These are phyloP conservation scores for Enteromius unitaeniatus DNA, from an alignment of 2,797 vertebrate species.

Conservation along the genomic window DNA sequence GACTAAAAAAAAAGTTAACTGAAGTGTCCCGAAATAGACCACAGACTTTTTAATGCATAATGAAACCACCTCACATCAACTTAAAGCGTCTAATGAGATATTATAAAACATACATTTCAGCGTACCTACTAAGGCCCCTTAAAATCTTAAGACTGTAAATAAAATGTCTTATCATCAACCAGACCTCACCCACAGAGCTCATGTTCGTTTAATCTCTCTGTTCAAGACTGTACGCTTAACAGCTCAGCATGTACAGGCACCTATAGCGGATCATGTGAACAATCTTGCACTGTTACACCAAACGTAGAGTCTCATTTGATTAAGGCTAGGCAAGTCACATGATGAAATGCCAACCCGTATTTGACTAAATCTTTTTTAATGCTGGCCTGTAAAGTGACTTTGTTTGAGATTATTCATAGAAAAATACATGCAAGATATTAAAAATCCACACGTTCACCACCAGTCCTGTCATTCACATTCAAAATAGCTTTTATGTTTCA, in stretches of 20 bases:
- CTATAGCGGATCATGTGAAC: constrained; percentile 8
- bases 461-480: background rate
- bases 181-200: background rate
- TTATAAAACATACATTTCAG: background rate
- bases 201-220: background rate
- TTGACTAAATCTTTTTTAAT: constrained; percentile 13
- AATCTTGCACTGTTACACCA: constrained; percentile 4
- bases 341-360: constrained; percentile 10
- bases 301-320: background rate
- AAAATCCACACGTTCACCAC: background rate
- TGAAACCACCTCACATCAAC: background rate
- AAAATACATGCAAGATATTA: background rate
- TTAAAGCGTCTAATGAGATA: background rate
- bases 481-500: background rate
- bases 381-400: background rate
- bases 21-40: background rate
- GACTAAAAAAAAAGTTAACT: no score
- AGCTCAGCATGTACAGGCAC: constrained; percentile 8
- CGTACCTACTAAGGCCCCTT: background rate
- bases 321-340: background rate
- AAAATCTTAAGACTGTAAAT: background rate
- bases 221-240: constrained; percentile 3
- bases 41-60: background rate
- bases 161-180: background rate
- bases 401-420: background rate